A percentile compares a stretch with the other conserved stretches of the same genome.
phyloP scores from a whole-genome alignment of 1,140 invertebrate species.

The Pectinophora gossypiella region DNA sequence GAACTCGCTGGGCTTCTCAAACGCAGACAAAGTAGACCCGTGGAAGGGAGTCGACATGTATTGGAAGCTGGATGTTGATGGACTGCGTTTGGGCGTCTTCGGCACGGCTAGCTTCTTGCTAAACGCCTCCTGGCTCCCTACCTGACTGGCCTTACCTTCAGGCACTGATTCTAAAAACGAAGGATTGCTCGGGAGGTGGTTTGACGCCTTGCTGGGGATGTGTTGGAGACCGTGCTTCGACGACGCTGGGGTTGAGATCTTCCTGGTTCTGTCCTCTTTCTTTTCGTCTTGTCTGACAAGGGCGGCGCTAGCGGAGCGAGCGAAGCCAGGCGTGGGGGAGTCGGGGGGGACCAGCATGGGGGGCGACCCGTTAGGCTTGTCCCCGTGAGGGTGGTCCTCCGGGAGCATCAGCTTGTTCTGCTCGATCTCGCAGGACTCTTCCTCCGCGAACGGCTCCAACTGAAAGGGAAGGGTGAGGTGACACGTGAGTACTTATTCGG shows the following conservation, averaged over 20 bases:
- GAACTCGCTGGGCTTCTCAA: conserved; percentile 83
- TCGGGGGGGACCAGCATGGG: conserved; percentile 31
- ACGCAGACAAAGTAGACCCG: conserved; percentile 85
- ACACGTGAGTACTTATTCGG: too few relatives aligned
- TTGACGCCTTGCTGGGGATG: conserved; percentile 45
- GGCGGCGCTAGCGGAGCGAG: conserved; percentile 72
- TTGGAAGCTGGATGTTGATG: conserved; percentile 86
- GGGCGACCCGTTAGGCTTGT: conserved; percentile 46
- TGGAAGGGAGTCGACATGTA: conserved; percentile 90
- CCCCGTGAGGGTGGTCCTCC: conserved; percentile 30
- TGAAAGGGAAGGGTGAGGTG: too few relatives aligned
- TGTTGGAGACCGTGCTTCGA: conserved; percentile 51
- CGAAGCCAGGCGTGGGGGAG: too few relatives aligned
- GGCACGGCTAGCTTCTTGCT: conserved; percentile 46
- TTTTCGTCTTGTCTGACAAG: conserved; percentile 47
- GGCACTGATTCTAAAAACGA: conserved; percentile 56
- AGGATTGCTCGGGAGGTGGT: conserved; percentile 45
- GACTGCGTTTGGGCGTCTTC: conserved; percentile 78
- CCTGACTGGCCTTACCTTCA: conserved; percentile 45
- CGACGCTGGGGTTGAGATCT: conserved; percentile 49
- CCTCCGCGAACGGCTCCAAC: conserved; percentile 55
- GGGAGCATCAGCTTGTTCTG: conserved; percentile 44
- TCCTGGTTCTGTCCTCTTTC: conserved; percentile 52
- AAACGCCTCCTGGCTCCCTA: conserved; percentile 51
- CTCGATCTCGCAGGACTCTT: conserved; percentile 32